Evolutionary conservation across 2,888 invertebrate genomes (phyloP), one percentile per base, ranked within the genome.

Genomic region (Xiphydria camelus): DNA sequence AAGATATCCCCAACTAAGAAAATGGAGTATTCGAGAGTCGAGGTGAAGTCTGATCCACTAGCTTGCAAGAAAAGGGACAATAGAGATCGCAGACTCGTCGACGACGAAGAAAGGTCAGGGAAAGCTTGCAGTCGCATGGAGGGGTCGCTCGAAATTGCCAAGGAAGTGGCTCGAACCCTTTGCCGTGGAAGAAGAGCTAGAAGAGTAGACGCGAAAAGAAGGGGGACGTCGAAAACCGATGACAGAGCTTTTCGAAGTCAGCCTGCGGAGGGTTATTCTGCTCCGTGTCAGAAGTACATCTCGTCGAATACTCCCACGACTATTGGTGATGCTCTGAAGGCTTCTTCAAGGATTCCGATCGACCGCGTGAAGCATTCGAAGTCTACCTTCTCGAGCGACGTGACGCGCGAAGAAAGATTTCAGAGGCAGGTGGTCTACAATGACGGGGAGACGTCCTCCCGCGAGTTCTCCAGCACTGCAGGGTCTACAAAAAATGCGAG

Each of bases 341-440:
- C 31, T 12, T 29, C 38, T 20, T 39, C 37, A 21, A 31, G 32
- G 21, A 43, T 26, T 20, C 21, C 31, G 7, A 4, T 4, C 7
- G 12, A 14, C 34, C 7, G 4, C 7, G 9, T 17, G 9, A 10
- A 10, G 2, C 9, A 9, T 7, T 14, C 15, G 4, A 21, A 14
- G n/a, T 4, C 2, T 6, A 23, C n/a, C 12, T 25, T 15, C 12
- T n/a, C 26, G 23, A n/a, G 18, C 2, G 12, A 25, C n/a, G 14
- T 34, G 10, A 38, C 25, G n/a, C 25, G 39, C 10, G 29, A 17
- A 3, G 49, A 54, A 26, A 21, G 10, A 2, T 50, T 52, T 20
- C 35, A 52, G 32, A 26, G 47, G 6, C 37, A 52, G 33, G 49
- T 52, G 26, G 26, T 41, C 9, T 50, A 54, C 25, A 50, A 48